These are phyloP conservation scores for Hyles euphorbiae DNA, from an alignment of 1,140 invertebrate genomes.

Conservation along the genomic window DNA sequence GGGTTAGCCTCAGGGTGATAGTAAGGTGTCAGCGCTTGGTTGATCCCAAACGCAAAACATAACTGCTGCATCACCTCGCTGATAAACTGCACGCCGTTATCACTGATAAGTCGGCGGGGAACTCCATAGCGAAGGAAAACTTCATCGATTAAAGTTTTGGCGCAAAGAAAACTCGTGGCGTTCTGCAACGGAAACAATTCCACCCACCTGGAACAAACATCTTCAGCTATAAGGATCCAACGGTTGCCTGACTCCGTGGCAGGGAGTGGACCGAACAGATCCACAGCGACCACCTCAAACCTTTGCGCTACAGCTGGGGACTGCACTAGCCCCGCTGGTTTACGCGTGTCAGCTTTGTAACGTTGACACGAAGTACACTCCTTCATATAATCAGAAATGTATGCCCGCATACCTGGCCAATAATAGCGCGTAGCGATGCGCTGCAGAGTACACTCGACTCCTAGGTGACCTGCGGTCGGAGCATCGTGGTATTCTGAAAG, in stretches of 20 bases:
- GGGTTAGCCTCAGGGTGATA: constrained; percentile 27
- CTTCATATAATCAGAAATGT: constrained; percentile 28
- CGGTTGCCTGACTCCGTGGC: constrained; percentile 7
- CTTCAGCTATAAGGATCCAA: constrained; percentile 25
- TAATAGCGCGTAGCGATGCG: constrained; percentile 29
- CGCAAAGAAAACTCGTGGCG: constrained; percentile 34
- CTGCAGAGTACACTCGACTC: constrained; percentile 28
- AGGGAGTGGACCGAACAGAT: constrained; percentile 24
- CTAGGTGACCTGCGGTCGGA: constrained; percentile 25
- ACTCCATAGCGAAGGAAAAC: constrained; percentile 26
- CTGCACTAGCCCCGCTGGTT: constrained; percentile 33
- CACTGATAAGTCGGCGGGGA: constrained; percentile 31
- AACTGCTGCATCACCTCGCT: constrained; percentile 34
- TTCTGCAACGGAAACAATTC: constrained; percentile 26
- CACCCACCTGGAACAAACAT: constrained; percentile 24
- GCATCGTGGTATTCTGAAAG: constrained; percentile 27
- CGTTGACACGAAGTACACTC: constrained; percentile 27
- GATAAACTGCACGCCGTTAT: constrained; percentile 32
- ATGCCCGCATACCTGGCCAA: constrained; percentile 31
- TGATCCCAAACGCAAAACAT: constrained; percentile 15
- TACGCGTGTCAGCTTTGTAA: constrained; percentile 35
- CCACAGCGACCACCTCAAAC: constrained; percentile 33
- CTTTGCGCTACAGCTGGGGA: constrained; percentile 20
- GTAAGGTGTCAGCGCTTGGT: constrained; percentile 28
- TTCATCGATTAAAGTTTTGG: constrained; percentile 22